Evolutionary conservation across 2,888 invertebrate species (phyloP).

Genomic region (Lobophora halterata): DNA sequence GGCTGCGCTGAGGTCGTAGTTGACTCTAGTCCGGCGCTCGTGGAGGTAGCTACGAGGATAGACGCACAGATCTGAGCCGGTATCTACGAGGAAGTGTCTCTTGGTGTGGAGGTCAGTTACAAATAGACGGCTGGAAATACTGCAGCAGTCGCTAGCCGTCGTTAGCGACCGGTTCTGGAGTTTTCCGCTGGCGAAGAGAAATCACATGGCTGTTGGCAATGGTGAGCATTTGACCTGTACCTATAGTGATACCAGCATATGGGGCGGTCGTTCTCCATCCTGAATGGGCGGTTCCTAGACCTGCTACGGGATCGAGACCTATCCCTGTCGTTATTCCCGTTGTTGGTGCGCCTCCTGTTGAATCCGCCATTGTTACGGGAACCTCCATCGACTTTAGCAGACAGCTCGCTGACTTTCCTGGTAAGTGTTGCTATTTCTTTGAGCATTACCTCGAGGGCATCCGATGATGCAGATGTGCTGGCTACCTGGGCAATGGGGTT

Average conservation of each 20-base stretch:
- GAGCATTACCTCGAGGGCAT: constrained; percentile 3
- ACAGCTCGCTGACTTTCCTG: no score
- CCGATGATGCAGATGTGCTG: not conserved
- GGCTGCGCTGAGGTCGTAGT: constrained; percentile 28
- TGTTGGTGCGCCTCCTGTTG: no score
- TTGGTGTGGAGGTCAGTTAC: constrained; percentile 10
- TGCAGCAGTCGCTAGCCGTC: constrained; percentile 16
- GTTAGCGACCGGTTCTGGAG: constrained; percentile 9
- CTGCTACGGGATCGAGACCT: constrained; percentile 7
- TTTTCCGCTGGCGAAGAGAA: constrained; percentile 13
- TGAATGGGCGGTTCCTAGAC: constrained; percentile 4
- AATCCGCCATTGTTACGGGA: no score
- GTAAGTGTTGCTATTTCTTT: constrained; percentile 2
- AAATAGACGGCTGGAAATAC: constrained; percentile 18
- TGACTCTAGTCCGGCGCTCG: constrained; percentile 17
- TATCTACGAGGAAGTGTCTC: constrained; percentile 2
- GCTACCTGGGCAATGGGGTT: constrained; percentile 1
- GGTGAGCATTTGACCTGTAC: constrained; percentile 5
- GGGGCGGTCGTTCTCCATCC: no score
- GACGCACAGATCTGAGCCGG: constrained; percentile 23
- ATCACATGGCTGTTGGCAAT: constrained; percentile 11
- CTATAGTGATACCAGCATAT: constrained; percentile 13
- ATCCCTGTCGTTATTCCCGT: not conserved
- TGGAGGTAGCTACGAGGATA: constrained; percentile 12
- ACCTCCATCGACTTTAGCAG: no score